Base-by-base conservation (phyloP, 2,797 vertebrate species). In the Sebastolobus alascanus region DNA sequence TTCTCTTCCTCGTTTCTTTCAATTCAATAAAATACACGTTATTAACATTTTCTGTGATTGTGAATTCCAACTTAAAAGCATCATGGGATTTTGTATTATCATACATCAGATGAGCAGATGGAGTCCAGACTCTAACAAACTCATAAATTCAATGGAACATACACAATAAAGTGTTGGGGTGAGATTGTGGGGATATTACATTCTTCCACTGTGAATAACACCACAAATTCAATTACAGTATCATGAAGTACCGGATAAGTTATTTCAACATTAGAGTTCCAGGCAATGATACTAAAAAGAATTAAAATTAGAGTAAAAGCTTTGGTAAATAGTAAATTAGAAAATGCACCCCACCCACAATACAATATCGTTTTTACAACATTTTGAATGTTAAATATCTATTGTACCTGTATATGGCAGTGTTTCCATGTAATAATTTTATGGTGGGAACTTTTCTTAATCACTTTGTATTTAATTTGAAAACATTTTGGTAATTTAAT, bases 41-140 rank as follows among this genome's bases (percentile, higher is more conserved):
- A 40, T 58, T 13, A 27, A 56, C 56, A 74, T 59, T 68, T 52
- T 67, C 40, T 43, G 14, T 33, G 37, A 43, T 14, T 68, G 18
- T 58, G 22, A 60, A 20, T 37, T 55, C 4, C 3, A 43, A 55
- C 6, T 52, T 63, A 31, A 68, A 59, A 38, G 20, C n/a, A n/a
- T n/a, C 18, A 29, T 20, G 29, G 33, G 63, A 52, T 13, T 73
- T 78, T 52, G 7, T 46, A 14, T 68, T 33, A 37, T 73, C 25
- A 22, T 54, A 58, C 33, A 66, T 69, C 38, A 72, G 12, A 66
- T 69, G 10, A 27, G 71, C 64, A 65, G 38, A 38, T 40, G 60
- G 33, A 72, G 46, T 18, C 13, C n/a, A 56, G 29, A 52, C 60
- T 56, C 20, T 35, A 75, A 76, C 58, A 65, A 58, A 33, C 33